Conservation (phyloP, 1,140 invertebrate genomes). For the Leptinotarsa undecemlineata region DNA sequence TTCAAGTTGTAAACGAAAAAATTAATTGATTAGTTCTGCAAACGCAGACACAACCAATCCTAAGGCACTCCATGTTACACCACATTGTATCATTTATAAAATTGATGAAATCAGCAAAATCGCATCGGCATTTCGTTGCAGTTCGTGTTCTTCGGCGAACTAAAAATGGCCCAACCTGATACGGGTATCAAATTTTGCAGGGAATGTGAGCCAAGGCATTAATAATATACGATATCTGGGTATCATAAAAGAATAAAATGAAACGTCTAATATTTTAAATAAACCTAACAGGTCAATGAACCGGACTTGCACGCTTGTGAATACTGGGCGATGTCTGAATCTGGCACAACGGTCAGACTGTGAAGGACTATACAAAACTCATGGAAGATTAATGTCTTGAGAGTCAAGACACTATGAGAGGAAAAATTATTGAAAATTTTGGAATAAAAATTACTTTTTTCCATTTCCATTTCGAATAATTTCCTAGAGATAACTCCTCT, state of each 20-base stretch:
- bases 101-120: conserved; percentile 3
- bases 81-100: conserved; percentile 1
- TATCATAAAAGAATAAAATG: conserved; percentile 13
- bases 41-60: background rate
- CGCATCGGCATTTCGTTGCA: background rate
- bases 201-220: conserved; percentile 15
- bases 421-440: no score
- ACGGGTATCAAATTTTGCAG: conserved; percentile 6
- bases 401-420: no score
- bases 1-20: no score
- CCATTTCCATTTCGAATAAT: no score
- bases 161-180: conserved; percentile 10
- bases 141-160: background rate
- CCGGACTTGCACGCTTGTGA: background rate
- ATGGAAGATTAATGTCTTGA: no score
- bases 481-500: no score
- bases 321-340: background rate
- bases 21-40: no score
- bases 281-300: background rate
- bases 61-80: background rate
- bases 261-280: conserved; percentile 1
- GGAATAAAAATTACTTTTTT: no score
- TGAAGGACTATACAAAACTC: no score
- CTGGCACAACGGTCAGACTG: no score
- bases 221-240: conserved; percentile 20